phyloP scores from a whole-genome alignment of 2,888 invertebrate genomes.

The Nematopogon swammerdamellus region DNA sequence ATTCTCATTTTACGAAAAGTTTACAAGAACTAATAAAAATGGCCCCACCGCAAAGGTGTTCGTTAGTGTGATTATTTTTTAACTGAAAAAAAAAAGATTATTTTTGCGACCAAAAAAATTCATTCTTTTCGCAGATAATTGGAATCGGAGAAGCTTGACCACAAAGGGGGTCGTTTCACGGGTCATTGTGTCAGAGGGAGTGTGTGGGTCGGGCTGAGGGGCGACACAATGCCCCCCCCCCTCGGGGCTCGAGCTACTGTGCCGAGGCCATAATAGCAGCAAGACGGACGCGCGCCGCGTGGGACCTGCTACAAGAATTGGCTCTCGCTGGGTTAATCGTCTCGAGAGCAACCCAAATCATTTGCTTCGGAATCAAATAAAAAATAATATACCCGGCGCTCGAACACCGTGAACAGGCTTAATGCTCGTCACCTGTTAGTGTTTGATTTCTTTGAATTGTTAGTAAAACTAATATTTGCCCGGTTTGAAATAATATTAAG shows the following conservation, averaged over 20 bases:
- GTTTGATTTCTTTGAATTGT: too few species aligned
- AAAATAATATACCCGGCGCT: too few species aligned
- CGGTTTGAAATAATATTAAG: too few species aligned
- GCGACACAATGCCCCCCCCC: not conserved
- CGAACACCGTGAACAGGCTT: too few species aligned
- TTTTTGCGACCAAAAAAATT: slow-evolving; percentile 15
- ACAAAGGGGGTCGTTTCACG: slow-evolving; percentile 23
- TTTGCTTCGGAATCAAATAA: not conserved
- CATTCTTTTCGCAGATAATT: slow-evolving; percentile 24
- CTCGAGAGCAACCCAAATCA: not conserved
- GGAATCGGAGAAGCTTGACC: slow-evolving; percentile 46
- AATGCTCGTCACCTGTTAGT: too few species aligned
- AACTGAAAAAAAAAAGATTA: not conserved
- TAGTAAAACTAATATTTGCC: too few species aligned
- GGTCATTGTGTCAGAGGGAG: slow-evolving; percentile 4
- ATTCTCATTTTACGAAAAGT: too few species aligned
- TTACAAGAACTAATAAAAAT: too few species aligned
- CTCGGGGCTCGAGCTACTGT: not conserved
- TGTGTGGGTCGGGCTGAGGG: not conserved
- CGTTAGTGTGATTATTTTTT: not conserved
- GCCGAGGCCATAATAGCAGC: not conserved
- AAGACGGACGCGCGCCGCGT: not conserved
- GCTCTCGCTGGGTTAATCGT: not conserved
- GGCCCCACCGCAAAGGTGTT: not conserved
- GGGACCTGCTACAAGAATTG: not conserved